phyloP scores from a whole-genome alignment of 30 jellyfish, hydroid and myxozoan genomes.

The Chrysaora quinquecirrha region DNA sequence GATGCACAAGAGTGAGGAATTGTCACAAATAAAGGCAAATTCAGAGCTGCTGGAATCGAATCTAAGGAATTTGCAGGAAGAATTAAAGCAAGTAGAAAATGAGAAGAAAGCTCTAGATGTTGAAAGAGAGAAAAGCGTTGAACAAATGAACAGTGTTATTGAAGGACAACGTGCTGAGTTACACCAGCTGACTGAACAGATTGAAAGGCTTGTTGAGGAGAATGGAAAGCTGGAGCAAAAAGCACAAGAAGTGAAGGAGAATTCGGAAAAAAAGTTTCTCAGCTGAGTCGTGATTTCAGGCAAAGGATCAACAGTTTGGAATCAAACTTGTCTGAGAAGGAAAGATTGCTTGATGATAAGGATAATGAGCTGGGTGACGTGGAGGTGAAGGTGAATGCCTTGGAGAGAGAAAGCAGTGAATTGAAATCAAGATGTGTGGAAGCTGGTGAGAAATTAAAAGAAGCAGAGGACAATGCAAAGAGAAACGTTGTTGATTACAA shows the following conservation, averaged over 20 bases:
- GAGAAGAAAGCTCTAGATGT: neutral
- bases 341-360: neutral
- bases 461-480: neutral
- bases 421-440: neutral
- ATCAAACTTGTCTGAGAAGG: neutral
- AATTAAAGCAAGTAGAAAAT: neutral
- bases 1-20: slow-evolving; percentile 47
- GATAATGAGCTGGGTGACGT: neutral
- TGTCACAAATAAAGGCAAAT: slow-evolving; percentile 17
- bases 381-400: neutral
- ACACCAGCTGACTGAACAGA: slow-evolving; percentile 12
- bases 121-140: slow-evolving; percentile 14
- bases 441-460: neutral
- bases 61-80: slow-evolving; percentile 31
- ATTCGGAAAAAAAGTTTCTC: neutral
- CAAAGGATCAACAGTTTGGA: slow-evolving; percentile 2
- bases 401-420: neutral
- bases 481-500: neutral
- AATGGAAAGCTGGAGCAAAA: neutral
- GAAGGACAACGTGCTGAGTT: slow-evolving; percentile 30
- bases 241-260: neutral
- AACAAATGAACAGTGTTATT: slow-evolving; percentile 11
- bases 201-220: slow-evolving; percentile 14
- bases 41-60: slow-evolving; percentile 32
- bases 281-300: neutral